phyloP scores from a whole-genome alignment of 2,113 vertebrate genomes.

The Puma concolor region DNA sequence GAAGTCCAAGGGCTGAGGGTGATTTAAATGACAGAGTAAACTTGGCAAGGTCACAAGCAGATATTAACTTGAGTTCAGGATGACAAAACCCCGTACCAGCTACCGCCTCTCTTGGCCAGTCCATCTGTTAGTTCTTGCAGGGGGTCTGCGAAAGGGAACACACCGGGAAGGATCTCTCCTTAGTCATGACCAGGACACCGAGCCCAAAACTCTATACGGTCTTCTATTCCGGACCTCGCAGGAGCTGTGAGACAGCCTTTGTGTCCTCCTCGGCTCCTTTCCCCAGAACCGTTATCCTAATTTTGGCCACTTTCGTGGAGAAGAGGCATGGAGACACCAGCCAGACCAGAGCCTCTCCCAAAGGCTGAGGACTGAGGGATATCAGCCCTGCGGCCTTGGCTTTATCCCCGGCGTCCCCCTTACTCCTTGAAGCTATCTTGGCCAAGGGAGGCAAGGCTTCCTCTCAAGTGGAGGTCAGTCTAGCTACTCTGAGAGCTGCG shows the following conservation, averaged over 20 bases:
- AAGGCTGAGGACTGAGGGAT: not conserved
- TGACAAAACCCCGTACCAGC: not conserved
- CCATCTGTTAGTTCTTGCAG: not conserved
- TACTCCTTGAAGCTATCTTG: not conserved
- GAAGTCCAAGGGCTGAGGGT: not conserved
- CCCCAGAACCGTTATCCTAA: not conserved
- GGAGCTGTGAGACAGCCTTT: not conserved
- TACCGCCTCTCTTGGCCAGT: no score
- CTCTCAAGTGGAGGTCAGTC: not conserved
- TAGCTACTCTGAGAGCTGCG: not conserved
- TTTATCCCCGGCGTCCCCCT: not conserved
- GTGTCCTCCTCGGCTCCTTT: not conserved
- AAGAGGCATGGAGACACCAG: not conserved
- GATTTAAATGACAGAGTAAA: not conserved
- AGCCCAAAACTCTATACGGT: not conserved
- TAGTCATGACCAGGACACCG: not conserved
- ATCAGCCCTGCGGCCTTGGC: not conserved
- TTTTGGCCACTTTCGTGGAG: not conserved
- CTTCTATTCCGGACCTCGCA: not conserved
- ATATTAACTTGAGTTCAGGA: not conserved
- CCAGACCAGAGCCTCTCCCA: not conserved
- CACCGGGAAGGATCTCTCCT: not conserved
- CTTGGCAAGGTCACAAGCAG: not conserved
- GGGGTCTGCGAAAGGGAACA: not conserved
- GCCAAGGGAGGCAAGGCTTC: not conserved